Evolutionary conservation across 2,888 invertebrate species (phyloP), one percentile per base, ranked within the genome.

Genomic region (Drosophila anomalata): DNA sequence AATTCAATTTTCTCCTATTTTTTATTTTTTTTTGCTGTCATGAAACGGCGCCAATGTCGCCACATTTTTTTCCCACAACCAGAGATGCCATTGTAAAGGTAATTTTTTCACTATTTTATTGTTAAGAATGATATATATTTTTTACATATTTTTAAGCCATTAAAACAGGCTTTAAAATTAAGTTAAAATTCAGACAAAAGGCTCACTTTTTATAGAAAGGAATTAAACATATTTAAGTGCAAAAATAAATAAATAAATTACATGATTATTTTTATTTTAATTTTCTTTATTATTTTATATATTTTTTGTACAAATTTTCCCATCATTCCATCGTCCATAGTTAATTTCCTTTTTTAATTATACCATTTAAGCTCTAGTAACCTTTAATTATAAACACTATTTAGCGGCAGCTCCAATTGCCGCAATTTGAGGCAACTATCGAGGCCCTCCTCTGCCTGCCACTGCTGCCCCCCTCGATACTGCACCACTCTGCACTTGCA

Each of bases 11-110:
- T 36, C 36, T 2, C n/a, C 6, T 2, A 6, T n/a, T 36, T 36
- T 36, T 36, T n/a, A n/a, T 33, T 4, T 7, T 29, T 8, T 29
- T 29, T 66, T 80, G 74, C 74, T 84, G 78, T 73, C 80, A 77
- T 83, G 80, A 77, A 79, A 70, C 75, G 83, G 69, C 63, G 62
- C 75, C 83, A 77, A 59, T 59, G 71, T 68, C 73, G 72, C 80
- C 75, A 74, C 73, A 73, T 56, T 71, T 48, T 47, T 29, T 31
- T 14, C 1, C 52, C 33, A 55, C 36, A 20, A 42, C 11, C 33
- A 17, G 39, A 31, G 69, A 31, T 70, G 69, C 14, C 31, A 8
- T 50, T 70, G 70, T 70, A 53, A 59, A 31, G 29, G 26, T 29
- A 47, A 46, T 22, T 39, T 41, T 41, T 33, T n/a, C n/a, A 17